These are phyloP conservation scores for Nasonia vitripennis DNA, from an alignment of 1,140 invertebrate species.

Conservation along the genomic window DNA sequence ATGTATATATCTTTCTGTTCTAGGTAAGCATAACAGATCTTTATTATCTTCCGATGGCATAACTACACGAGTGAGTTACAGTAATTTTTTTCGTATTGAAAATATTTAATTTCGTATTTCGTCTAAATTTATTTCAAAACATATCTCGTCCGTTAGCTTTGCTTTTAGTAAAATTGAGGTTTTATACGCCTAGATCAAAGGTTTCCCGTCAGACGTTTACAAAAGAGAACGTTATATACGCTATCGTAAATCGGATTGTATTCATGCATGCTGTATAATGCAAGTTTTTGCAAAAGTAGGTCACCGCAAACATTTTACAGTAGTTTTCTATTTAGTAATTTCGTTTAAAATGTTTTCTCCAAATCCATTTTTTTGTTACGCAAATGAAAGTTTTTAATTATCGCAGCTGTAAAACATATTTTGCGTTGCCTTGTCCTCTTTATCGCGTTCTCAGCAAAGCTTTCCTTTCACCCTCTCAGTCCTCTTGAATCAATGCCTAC, in stretches of 20 bases:
- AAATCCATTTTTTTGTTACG: not conserved
- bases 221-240: not conserved
- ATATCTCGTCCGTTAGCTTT: not conserved
- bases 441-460: too few species aligned
- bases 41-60: too few species aligned
- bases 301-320: not conserved
- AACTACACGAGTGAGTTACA: too few species aligned
- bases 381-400: too few species aligned
- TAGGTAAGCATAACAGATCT: too few species aligned
- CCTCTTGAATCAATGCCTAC: too few species aligned
- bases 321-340: not conserved
- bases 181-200: not conserved
- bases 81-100: too few species aligned
- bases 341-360: not conserved
- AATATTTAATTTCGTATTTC: not conserved
- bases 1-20: too few species aligned
- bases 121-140: not conserved
- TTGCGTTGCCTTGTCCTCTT: too few species aligned
- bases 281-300: not conserved
- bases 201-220: not conserved
- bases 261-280: not conserved
- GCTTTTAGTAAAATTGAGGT: not conserved
- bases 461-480: too few species aligned
- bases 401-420: too few species aligned
- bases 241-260: not conserved